These are phyloP conservation scores for Drosophila yakuba DNA, from an alignment of 1,140 invertebrate genomes.

Conservation along the genomic window DNA sequence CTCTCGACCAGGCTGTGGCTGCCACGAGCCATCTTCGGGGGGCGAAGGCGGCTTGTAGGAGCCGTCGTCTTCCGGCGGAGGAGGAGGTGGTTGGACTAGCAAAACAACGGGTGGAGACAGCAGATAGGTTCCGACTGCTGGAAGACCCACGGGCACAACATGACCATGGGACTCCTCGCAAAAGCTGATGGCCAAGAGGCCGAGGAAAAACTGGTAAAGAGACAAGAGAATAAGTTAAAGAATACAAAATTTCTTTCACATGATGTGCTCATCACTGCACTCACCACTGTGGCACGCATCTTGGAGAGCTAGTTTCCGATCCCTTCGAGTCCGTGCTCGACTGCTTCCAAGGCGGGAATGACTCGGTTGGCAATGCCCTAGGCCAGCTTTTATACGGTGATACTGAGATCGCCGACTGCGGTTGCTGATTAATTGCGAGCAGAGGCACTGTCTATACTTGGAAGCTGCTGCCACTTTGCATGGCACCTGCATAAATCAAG, in stretches of 20 bases:
- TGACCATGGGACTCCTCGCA: conserved; percentile 22
- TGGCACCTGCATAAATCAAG: conserved; percentile 71
- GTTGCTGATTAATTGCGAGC: conserved; percentile 57
- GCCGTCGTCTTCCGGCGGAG: conserved; percentile 66
- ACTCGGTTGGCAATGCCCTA: conserved; percentile 53
- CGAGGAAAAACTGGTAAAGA: conserved; percentile 28
- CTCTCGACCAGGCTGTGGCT: conserved; percentile 60
- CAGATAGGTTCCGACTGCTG: conserved; percentile 52
- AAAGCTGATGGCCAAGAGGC: conserved; percentile 31
- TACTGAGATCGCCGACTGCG: conserved; percentile 5
- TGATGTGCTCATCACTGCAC: background rate
- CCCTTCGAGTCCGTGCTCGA: conserved; percentile 45
- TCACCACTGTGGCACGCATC: conserved; percentile 61
- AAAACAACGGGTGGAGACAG: conserved; percentile 44
- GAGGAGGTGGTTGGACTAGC: conserved; percentile 45
- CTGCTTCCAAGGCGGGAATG: conserved; percentile 44
- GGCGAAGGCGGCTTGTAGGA: conserved; percentile 56
- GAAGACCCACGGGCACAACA: conserved; percentile 46
- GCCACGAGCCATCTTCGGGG: conserved; percentile 57
- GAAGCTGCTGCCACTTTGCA: conserved; percentile 53
- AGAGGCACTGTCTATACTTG: conserved; percentile 66
- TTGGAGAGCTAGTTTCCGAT: conserved; percentile 15
- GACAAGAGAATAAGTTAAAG: background rate
- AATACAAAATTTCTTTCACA: too few species aligned
- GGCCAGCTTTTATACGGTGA: conserved; percentile 57